Evolutionary conservation across 2,113 vertebrate genomes (phyloP), one percentile per base, ranked within the genome.

Genomic region (Hirundichthys speculiger): DNA sequence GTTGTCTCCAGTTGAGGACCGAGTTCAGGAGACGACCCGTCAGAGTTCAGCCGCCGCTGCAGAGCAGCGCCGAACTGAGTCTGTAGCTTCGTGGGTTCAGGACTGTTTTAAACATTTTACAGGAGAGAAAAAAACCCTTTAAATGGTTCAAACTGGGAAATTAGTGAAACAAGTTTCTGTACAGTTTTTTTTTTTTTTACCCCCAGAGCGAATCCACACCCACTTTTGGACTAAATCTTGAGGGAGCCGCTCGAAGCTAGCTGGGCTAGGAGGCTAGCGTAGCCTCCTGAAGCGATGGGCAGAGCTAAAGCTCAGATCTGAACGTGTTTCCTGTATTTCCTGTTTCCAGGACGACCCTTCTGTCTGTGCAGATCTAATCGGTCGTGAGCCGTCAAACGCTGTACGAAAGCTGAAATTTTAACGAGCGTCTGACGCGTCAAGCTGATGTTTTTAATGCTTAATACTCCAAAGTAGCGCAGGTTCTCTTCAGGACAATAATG

Each of bases 1-100:
- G 61, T 63, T 53, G 59, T 64, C 25, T 24, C 70, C 59, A 42
- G 73, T 57, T n/a, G n/a, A n/a, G n/a, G 38, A 81, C 63, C 39
- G 43, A 56, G 70, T 62, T 52, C 12, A 21, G 62, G 25, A 1
- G 5, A 24, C 22, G 20, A 8, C 19, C 11, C 13, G 9, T 49
- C 3, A 10, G 25, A 25, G 47, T 19, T 0, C 8, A 41, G 15
- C 56, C 6, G 9, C 3, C 6, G 6, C 11, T 10, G 1, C 30
- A 34, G 11, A 34, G 8, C 5, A 2, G n/a, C 2, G 12, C 13
- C 13, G 1, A 16, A 20, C 9, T 52, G 11, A 34, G 30, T 10
- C 11, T 34, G 30, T 7, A 34, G 30, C 30, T 7, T 6, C 11
- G 30, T 34, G 9, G 6, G 6, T 3, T 27, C 25, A 6, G 25